A percentile compares a stretch with the other conserved stretches of the same genome.
phyloP scores from a whole-genome alignment of 2,888 invertebrate species.

The Villa cingulata region DNA sequence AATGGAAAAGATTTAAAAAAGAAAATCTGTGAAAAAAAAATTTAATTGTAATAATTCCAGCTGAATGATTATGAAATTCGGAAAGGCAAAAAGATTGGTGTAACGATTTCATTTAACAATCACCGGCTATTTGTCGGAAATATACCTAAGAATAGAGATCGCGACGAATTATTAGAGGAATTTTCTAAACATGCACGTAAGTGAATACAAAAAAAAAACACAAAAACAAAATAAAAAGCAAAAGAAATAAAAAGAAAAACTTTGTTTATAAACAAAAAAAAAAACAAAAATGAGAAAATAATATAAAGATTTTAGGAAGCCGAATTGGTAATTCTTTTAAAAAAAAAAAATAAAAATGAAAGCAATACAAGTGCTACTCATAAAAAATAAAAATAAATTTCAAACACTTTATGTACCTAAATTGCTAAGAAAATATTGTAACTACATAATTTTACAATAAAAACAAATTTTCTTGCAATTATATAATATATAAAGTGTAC shows the following conservation, averaged over 20 bases:
- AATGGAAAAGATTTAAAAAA: not conserved
- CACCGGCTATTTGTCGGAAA: constrained; percentile 99
- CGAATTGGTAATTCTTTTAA: constrained; percentile 4
- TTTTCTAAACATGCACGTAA: constrained; percentile 99
- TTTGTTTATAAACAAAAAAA: constrained; percentile 1
- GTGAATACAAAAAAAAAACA: constrained; percentile 37
- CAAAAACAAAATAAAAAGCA: constrained; percentile 12
- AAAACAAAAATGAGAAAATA: not conserved
- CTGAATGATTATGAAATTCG: constrained; percentile 99
- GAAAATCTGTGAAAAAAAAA: not conserved
- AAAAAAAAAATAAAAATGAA: not conserved
- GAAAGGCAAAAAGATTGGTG: constrained; percentile 99
- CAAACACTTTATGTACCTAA: not conserved
- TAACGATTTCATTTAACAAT: constrained; percentile 99
- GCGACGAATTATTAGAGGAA: constrained; percentile 98
- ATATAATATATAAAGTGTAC: no score
- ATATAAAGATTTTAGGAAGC: constrained; percentile 5
- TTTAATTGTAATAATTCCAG: constrained; percentile 73
- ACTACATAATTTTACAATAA: no score
- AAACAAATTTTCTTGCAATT: no score
- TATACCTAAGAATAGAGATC: constrained; percentile 99
- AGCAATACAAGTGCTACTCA: not conserved
- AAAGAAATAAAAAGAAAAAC: not conserved
- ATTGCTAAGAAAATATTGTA: no score
- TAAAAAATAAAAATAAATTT: not conserved